phyloP scores from a whole-genome alignment of 2,888 invertebrate species.

The Leptopterna dolabrata region DNA sequence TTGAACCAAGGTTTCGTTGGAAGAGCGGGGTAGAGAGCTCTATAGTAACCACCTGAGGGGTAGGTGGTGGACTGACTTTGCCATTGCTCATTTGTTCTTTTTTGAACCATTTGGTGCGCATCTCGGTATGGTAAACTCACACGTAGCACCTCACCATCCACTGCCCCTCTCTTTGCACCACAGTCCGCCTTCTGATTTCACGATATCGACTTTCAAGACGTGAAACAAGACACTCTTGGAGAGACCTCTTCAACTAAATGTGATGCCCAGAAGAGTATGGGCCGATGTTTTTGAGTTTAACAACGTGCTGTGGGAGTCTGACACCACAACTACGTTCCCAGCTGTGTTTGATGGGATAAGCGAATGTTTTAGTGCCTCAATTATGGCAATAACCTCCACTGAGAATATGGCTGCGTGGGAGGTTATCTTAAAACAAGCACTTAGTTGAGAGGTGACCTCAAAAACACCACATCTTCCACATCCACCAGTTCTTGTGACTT shows the following conservation, averaged over 20 bases:
- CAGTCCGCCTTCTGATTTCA: too few species aligned
- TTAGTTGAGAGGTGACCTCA: background rate
- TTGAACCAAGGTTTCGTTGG: too few species aligned
- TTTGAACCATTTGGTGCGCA: too few species aligned
- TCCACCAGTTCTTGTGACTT: background rate
- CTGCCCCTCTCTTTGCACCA: too few species aligned
- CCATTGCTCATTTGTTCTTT: too few species aligned
- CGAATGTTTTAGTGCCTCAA: background rate
- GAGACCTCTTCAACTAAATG: background rate
- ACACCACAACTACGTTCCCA: background rate
- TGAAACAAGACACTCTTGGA: background rate
- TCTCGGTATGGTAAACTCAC: too few species aligned
- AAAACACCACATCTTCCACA: background rate
- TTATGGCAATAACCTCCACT: background rate
- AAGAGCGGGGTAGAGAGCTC: too few species aligned
- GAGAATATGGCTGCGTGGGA: background rate
- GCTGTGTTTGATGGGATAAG: background rate
- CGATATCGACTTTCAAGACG: background rate
- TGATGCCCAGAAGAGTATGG: background rate
- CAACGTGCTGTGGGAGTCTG: background rate
- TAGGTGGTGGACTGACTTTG: background rate
- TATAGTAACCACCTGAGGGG: too few species aligned
- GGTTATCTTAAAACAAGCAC: background rate
- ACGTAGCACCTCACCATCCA: too few species aligned
- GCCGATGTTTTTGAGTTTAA: background rate